Base-by-base conservation (phyloP, 2,888 invertebrate species). In the Acleris literana region DNA sequence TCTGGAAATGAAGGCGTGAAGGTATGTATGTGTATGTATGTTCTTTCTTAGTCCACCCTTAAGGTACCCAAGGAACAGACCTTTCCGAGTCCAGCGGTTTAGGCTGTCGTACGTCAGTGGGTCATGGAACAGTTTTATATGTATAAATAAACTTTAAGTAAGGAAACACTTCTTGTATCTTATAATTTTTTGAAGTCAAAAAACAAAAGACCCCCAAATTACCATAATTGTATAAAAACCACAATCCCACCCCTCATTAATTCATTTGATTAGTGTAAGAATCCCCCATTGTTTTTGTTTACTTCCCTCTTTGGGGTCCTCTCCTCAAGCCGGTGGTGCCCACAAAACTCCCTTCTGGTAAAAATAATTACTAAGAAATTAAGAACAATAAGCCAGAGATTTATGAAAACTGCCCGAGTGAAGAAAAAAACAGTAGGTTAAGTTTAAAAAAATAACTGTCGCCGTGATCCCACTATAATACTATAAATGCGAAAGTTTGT, bases 331-430 rank as follows among this genome's bases (percentile, higher is more conserved):
- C 22, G 22, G 33, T 52, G 59, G 11, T 48, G 59, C 25, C 43
- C 55, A 63, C 65, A 60, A 59, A 62, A 58, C 61, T 57, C 55
- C 46, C 63, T 58, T 73, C 72, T 66, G 71, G 75, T 75, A 77
- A 81, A 83, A 83, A 83, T 84, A 83, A 84, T 84, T 83, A 80
- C 71, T 75, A 63, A 69, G 69, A 79, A 80, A 83, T 83, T 83
- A 81, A 77, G 78, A 78, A 78, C 77, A 83, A 82, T 82, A 82
- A 80, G 75, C 71, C 68, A 25, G 68, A 78, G 82, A 83, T 83
- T 83, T 83, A 83, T 81, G 59, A 39, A 48, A 58, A 53, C 48
- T 48, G 16, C 2, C 17, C 0, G 7, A 11, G 18, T 5, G 13
- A 22, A 70, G 65, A 69, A 72, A 80, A 74, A 74, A 74, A 33